Base-by-base conservation (phyloP, 2,113 vertebrate species). In the Apus apus region DNA sequence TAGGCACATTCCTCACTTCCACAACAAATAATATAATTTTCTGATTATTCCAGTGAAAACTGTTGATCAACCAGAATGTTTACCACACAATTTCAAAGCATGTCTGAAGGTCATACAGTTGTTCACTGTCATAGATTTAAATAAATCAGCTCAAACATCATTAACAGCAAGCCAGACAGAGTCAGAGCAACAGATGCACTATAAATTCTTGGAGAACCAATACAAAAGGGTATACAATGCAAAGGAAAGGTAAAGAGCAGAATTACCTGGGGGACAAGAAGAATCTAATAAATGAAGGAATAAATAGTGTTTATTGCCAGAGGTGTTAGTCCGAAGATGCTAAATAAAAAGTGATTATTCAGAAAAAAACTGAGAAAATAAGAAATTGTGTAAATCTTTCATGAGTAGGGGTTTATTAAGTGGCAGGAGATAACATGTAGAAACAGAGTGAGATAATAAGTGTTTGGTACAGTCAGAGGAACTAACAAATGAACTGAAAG, bases 231-330 rank as follows among this genome's bases (percentile, higher is more conserved):
- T 89, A 87, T 87, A 87, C 36, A 76, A 61, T 54, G 66, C 46
- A 94, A 87, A 82, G 46, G 45, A 91, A 86, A 89, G 40, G 60
- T 67, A 75, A 91, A 89, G 38, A 91, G 76, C 70, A 66, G 50
- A 25, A 85, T 94, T 72, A 82, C 53, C 54, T 13, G 8, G 4
- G 30, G 53, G 21, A 68, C 2, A 6, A 29, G 36, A 92, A 68
- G 50, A 85, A 91, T 61, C 77, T 82, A 87, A 85, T 79, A 87
- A 89, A 75, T 14, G n/a, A 81, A 87, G 74, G 40, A 75, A 84
- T 62, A 82, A 87, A 89, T 23, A 78, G 27, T 13, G 30, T 87
- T 87, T 91, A 70, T 40, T 87, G 58, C 21, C 58, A 93, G 48
- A 76, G 40, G 36, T 79, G 5, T 57, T 87, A 72, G 50, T 29